phyloP scores from a whole-genome alignment of 1,140 invertebrate genomes.

The Aphaenogaster ashmeadi region DNA sequence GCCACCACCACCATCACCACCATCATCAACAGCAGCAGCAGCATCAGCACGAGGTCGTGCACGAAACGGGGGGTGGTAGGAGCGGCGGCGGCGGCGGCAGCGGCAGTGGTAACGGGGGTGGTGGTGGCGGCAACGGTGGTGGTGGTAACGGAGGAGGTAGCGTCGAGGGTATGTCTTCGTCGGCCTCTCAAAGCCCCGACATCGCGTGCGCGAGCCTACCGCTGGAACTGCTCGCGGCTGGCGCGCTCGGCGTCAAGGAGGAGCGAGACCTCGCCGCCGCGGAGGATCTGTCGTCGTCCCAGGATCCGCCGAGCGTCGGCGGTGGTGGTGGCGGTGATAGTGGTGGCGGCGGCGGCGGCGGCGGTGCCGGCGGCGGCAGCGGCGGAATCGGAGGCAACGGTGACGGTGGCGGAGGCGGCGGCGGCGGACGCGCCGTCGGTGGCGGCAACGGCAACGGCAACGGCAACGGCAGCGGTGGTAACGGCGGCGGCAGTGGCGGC shows the following conservation, averaged over 20 bases:
- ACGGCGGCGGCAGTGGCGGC: conserved; percentile 34
- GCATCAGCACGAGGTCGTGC: conserved; percentile 70
- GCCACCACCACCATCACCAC: conserved; percentile 76
- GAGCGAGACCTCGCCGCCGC: conserved; percentile 84
- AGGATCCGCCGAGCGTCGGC: conserved; percentile 78
- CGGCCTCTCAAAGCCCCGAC: conserved; percentile 86
- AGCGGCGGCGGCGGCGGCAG: conserved; percentile 61
- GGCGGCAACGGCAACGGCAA: conserved; percentile 78
- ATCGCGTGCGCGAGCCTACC: conserved; percentile 87
- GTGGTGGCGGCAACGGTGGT: conserved; percentile 74
- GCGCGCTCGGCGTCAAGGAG: conserved; percentile 86
- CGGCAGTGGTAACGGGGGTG: conserved; percentile 60
- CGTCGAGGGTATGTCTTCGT: conserved; percentile 86
- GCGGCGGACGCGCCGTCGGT: conserved; percentile 45
- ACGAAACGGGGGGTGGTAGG: conserved; percentile 68
- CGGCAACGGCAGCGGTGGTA: conserved; percentile 29
- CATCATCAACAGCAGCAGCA: conserved; percentile 79
- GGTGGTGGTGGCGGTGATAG: conserved; percentile 20
- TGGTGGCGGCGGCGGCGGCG: conserved; percentile 29
- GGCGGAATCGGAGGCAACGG: conserved; percentile 55
- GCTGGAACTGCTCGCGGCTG: conserved; percentile 86
- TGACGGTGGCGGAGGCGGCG: conserved; percentile 36
- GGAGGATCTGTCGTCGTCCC: conserved; percentile 84
- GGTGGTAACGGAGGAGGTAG: conserved; percentile 80
- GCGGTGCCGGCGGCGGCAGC: conserved; percentile 3